These are phyloP conservation scores for Maniola hyperantus DNA, from an alignment of 2,888 invertebrate genomes.

Conservation along the genomic window DNA sequence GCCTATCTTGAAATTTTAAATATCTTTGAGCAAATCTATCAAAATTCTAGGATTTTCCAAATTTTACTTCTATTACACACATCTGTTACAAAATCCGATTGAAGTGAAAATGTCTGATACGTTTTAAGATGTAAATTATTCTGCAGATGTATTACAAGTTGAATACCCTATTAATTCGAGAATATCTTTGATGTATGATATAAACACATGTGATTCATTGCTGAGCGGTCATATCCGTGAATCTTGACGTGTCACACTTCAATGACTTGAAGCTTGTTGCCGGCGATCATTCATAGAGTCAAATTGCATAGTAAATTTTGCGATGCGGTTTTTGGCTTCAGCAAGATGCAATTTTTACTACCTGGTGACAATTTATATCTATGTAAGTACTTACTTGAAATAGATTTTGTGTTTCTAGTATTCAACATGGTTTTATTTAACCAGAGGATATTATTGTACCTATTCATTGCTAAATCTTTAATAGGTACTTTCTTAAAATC, in stretches of 20 bases:
- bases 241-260: constrained; percentile 27
- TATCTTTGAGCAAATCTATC: background rate
- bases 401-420: too few relatives aligned
- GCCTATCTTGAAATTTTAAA: background rate
- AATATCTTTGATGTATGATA: constrained; percentile 33
- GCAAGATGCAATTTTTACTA: background rate
- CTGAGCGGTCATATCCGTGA: constrained; percentile 26
- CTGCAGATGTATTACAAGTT: constrained; percentile 20
- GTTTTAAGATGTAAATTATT: constrained; percentile 9
- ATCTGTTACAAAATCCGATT: constrained; percentile 6
- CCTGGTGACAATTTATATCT: background rate
- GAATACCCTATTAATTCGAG: constrained; percentile 31
- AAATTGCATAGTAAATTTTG: background rate
- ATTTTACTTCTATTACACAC: background rate
- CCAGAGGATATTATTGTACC: background rate
- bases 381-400: too few relatives aligned
- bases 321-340: background rate
- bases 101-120: constrained; percentile 6
- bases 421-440: background rate
- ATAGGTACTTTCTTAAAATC: background rate
- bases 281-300: constrained; percentile 8
- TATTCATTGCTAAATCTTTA: background rate
- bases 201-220: constrained; percentile 33
- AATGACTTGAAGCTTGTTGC: constrained; percentile 7
- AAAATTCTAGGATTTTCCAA: background rate